A percentile compares a stretch with the other conserved stretches of the same genome.
Evolutionary conservation across 1,140 invertebrate species (phyloP).

Genomic region (Procambarus virginalis): DNA sequence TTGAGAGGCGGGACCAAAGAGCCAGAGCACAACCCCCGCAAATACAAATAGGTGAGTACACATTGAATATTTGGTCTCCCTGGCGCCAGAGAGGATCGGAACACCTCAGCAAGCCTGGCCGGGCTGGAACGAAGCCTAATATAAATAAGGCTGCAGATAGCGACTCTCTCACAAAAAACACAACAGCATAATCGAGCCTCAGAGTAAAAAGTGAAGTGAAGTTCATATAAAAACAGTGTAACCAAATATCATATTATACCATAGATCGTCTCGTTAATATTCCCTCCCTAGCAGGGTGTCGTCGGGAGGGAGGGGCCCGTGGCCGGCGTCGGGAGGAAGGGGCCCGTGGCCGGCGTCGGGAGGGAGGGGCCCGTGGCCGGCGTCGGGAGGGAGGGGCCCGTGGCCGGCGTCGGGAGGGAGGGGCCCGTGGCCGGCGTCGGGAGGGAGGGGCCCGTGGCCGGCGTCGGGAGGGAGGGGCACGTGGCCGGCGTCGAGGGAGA

Average conservation of each 20-base stretch:
- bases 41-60: no score
- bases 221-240: background rate
- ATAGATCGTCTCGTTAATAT: constrained; percentile 17
- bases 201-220: constrained; percentile 19
- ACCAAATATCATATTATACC: constrained; percentile 22
- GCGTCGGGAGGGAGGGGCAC: no score
- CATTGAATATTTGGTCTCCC: no score
- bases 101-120: background rate
- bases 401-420: no score
- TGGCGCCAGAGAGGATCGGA: background rate
- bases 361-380: no score
- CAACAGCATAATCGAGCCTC: background rate
- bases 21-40: no score
- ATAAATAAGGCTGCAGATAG: background rate
- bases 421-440: no score
- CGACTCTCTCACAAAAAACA: background rate
- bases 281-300: background rate
- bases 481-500: no score
- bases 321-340: background rate
- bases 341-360: background rate
- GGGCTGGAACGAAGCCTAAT: background rate
- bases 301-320: background rate
- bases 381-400: background rate
- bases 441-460: no score
- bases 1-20: no score